These are phyloP conservation scores for Mimas tiliae DNA, from an alignment of 2,888 invertebrate species.

Conservation along the genomic window DNA sequence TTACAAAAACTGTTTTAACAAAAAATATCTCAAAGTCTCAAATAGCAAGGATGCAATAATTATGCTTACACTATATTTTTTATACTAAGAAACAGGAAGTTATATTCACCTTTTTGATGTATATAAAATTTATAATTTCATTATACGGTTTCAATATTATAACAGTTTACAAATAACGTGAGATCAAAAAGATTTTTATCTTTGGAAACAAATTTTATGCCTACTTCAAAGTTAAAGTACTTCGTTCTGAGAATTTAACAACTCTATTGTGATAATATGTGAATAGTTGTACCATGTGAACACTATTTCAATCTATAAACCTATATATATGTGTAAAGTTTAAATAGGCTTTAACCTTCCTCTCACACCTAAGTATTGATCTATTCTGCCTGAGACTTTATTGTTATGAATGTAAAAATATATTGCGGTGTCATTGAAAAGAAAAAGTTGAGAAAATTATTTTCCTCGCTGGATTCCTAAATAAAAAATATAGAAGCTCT, in stretches of 20 bases:
- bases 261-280: constrained; percentile 15
- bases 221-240: constrained; percentile 25
- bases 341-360: constrained; percentile 7
- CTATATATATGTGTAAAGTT: constrained; percentile 4
- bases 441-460: neutral
- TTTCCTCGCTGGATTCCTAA: neutral
- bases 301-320: constrained; percentile 15
- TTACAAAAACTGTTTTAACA: too few relatives aligned
- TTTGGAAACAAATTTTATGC: constrained; percentile 22
- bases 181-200: constrained; percentile 35
- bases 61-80: neutral
- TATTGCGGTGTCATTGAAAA: constrained; percentile 1
- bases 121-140: constrained; percentile 21
- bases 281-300: neutral
- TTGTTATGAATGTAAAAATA: neutral
- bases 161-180: constrained; percentile 34
- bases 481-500: neutral
- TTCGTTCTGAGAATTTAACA: constrained; percentile 3
- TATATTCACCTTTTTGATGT: constrained; percentile 27
- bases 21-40: neutral
- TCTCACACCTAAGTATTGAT: constrained; percentile 17
- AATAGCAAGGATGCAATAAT: neutral
- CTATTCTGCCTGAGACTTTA: neutral
- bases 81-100: neutral
- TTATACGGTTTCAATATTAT: constrained; percentile 26